These are phyloP conservation scores for Tetramorium simillimum DNA, from an alignment of 1,140 invertebrate species.

Conservation along the genomic window DNA sequence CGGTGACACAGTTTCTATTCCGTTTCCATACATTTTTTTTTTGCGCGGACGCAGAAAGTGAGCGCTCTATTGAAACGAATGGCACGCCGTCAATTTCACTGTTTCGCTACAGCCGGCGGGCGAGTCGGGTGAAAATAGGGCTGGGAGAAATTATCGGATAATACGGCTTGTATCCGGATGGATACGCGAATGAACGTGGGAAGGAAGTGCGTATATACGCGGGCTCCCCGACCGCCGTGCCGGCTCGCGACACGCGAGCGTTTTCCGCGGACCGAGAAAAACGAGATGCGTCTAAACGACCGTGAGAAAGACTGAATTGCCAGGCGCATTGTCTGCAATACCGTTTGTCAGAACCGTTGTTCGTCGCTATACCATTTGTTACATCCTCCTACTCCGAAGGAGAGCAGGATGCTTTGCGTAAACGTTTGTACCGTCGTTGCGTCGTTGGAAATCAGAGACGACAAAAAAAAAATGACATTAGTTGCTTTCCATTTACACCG, in stretches of 20 bases:
- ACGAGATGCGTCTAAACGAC: slow-evolving; percentile 37
- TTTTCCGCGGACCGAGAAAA: slow-evolving; percentile 56
- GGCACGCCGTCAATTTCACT: slow-evolving; percentile 35
- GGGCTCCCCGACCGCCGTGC: background rate
- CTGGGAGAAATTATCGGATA: slow-evolving; percentile 42
- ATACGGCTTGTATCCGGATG: background rate
- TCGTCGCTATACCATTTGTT: background rate
- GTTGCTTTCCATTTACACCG: no score
- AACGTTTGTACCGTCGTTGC: background rate
- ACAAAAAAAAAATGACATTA: background rate
- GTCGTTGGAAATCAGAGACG: background rate
- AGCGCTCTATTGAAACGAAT: slow-evolving; percentile 36
- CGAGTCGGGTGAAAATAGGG: slow-evolving; percentile 22
- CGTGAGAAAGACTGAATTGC: slow-evolving; percentile 51
- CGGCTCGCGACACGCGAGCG: slow-evolving; percentile 34
- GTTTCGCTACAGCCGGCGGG: background rate
- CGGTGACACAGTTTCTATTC: slow-evolving; percentile 39
- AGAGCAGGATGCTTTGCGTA: background rate
- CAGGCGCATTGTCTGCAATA: slow-evolving; percentile 33
- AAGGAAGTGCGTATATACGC: slow-evolving; percentile 46
- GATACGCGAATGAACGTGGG: slow-evolving; percentile 46
- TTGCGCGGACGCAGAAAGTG: slow-evolving; percentile 25
- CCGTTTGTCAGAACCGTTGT: slow-evolving; percentile 39
- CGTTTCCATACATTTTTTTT: slow-evolving; percentile 9
- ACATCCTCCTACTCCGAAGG: background rate